Evolutionary conservation across 2,113 vertebrate genomes (phyloP), one percentile per base, ranked within the genome.

Genomic region (Xyrauchen texanus): DNA sequence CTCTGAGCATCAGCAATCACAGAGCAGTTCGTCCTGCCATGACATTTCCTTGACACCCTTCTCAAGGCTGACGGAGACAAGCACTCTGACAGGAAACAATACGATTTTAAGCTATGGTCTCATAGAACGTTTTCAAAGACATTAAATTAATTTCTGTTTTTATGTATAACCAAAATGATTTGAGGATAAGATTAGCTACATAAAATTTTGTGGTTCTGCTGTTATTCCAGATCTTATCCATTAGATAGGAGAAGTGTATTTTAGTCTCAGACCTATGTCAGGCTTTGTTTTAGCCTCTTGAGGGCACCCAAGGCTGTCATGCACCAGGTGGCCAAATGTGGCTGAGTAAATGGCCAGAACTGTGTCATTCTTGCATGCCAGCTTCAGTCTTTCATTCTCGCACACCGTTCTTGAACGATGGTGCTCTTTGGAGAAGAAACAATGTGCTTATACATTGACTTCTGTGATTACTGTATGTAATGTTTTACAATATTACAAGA

Each of bases 331-430:
- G 61, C 96, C 96, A 5, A 96, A 97, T 3, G 88, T 91, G 16
- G 95, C 94, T 0, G 96, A 95, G 84, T 97, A 97, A 88, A 96
- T 95, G 47, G 93, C 92, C 3, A 96, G 89, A 69, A 96, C 87
- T 0, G 94, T 94, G 75, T 92, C 89, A 2, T 95, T 94, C 84
- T 93, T 93, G 86, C 96, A 97, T 12, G 86, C 85, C 72, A 97
- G 89, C 64, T 87, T 92, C 87, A 97, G 86, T 16, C 90, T 91
- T 82, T 96, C 91, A 2, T 96, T 94, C 86, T 97, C 96, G 2
- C 95, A 97, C 15, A 92, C 95, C 0, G 94, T 89, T 83, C 92
- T 93, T 7, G 92, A 91, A 5, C 90, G 93, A 77, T 96, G 94
- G 68, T 95, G 93, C 77, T 93, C 95, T 97, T 71, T 70, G 9